A percentile compares a stretch with the other conserved stretches of the same genome.
These are phyloP conservation scores for Mimumesa dahlbomi DNA, from an alignment of 2,888 invertebrate species.

Conservation along the genomic window DNA sequence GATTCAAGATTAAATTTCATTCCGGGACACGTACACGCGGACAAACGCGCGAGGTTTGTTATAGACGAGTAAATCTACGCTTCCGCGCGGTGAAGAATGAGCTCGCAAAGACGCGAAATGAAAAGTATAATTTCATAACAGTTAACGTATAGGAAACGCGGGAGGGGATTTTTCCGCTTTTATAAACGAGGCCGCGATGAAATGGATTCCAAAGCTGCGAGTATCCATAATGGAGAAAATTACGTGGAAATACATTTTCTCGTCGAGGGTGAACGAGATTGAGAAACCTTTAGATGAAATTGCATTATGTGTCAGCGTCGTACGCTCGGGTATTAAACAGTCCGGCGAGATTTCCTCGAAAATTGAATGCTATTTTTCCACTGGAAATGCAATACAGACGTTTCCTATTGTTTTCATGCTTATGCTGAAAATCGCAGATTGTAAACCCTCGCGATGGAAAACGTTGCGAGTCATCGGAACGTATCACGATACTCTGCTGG, in stretches of 20 bases:
- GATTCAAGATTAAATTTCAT: conserved; percentile 27
- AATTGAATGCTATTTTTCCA: background rate
- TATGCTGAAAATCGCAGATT: too few species aligned
- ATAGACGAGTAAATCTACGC: background rate
- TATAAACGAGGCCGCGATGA: too few species aligned
- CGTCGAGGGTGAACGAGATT: background rate
- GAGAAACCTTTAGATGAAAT: background rate
- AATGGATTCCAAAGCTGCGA: background rate
- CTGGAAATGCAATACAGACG: too few species aligned
- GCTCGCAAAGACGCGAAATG: background rate
- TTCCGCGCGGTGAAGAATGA: background rate
- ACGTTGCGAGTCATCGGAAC: too few species aligned
- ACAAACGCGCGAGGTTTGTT: conserved; percentile 4
- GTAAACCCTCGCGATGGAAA: too few species aligned
- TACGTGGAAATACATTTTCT: background rate
- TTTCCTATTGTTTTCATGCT: too few species aligned
- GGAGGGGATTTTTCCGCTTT: too few species aligned
- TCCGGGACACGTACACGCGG: background rate
- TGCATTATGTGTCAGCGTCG: background rate
- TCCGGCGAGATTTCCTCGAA: background rate
- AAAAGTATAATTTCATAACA: background rate
- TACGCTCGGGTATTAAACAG: background rate
- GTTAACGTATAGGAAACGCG: background rate
- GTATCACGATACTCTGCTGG: too few species aligned
- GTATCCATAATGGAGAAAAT: background rate